These are phyloP conservation scores for Metaphire vulgaris DNA, from an alignment of 1,140 invertebrate genomes.

Conservation along the genomic window DNA sequence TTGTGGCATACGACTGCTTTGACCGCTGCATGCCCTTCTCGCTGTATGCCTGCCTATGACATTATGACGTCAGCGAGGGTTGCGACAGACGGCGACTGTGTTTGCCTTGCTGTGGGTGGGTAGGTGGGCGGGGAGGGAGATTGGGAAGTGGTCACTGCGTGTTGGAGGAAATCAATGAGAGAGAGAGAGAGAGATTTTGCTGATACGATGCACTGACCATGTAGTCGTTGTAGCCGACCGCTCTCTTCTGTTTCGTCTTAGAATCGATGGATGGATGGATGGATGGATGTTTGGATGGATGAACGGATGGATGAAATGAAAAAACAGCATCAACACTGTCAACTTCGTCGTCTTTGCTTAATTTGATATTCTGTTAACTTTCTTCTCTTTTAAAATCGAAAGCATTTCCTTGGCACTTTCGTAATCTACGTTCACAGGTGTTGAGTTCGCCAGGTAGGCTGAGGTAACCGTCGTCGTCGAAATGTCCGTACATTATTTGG, in stretches of 20 bases:
- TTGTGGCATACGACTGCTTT: too few species aligned
- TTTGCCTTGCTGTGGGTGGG: background rate
- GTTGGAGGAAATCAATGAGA: background rate
- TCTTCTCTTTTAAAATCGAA: background rate
- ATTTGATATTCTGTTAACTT: background rate
- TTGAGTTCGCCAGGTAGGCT: background rate
- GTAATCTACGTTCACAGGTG: background rate
- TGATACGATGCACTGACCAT: too few species aligned
- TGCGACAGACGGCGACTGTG: background rate
- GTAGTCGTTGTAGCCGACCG: too few species aligned
- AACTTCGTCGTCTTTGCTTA: background rate
- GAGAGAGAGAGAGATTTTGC: background rate
- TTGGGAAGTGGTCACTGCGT: background rate
- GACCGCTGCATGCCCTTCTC: too few species aligned
- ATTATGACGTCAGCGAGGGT: too few species aligned
- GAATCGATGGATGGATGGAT: background rate
- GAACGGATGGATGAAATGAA: background rate
- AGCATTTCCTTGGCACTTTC: background rate
- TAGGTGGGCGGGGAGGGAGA: background rate
- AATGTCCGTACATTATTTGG: slow-evolving; percentile 49
- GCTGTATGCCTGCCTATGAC: too few species aligned
- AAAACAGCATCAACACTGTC: background rate
- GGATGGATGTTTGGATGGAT: background rate
- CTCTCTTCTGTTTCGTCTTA: too few species aligned
- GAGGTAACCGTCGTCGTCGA: background rate